Evolutionary conservation across 2,797 vertebrate genomes (phyloP).

Genomic region (Tachyglossus aculeatus): DNA sequence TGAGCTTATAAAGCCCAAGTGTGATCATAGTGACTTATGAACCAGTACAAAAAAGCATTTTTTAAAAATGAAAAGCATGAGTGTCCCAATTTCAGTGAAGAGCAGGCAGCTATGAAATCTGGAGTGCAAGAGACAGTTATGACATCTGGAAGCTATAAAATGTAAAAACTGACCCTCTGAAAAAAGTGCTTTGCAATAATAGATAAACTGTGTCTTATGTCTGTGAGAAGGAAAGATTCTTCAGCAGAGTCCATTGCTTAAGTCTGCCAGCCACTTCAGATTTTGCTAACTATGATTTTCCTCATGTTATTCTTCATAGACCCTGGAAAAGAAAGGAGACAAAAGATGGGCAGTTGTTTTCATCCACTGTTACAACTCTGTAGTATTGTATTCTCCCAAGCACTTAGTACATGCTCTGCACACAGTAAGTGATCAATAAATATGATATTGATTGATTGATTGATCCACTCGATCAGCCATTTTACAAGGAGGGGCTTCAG

Average conservation of each 20-base stretch:
- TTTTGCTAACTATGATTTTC: constrained; percentile 12
- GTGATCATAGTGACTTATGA: constrained; percentile 67
- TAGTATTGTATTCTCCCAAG: neutral
- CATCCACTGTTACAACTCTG: neutral
- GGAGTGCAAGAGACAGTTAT: constrained; percentile 61
- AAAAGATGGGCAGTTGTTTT: neutral
- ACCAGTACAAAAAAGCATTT: constrained; percentile 56
- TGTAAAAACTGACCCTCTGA: constrained; percentile 79
- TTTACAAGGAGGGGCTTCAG: too few relatives aligned
- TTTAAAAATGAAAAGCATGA: constrained; percentile 59
- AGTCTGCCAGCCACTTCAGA: constrained; percentile 43
- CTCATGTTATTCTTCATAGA: constrained; percentile 78
- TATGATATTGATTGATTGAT: neutral
- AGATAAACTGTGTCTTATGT: constrained; percentile 73
- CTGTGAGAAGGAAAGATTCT: constrained; percentile 65
- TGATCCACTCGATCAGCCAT: neutral
- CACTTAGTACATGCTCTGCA: neutral
- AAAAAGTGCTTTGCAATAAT: constrained; percentile 79
- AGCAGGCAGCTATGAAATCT: constrained; percentile 59
- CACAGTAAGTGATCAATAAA: neutral
- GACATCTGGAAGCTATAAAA: constrained; percentile 79
- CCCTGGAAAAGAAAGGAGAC: constrained; percentile 69
- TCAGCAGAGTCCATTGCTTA: constrained; percentile 65
- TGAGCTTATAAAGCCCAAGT: constrained; percentile 80
- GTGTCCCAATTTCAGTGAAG: constrained; percentile 53